A percentile compares a stretch with the other conserved stretches of the same genome.
phyloP scores from a whole-genome alignment of 2,888 invertebrate genomes.

The Tryphoninae sp. region DNA sequence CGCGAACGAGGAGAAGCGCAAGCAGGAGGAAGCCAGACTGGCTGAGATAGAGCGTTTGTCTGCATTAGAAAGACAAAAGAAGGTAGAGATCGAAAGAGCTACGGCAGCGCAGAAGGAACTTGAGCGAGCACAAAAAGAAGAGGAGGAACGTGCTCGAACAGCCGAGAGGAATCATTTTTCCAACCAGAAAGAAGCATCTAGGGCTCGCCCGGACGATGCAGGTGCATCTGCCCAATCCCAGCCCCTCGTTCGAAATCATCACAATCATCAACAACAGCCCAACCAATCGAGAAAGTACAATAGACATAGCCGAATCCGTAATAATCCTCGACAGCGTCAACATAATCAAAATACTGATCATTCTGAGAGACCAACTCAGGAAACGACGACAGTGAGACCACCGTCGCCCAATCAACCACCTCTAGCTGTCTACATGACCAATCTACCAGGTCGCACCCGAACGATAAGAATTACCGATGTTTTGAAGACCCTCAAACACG shows the following conservation, averaged over 20 bases:
- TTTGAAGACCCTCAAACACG: constrained; percentile 86
- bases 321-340: constrained; percentile 65
- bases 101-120: constrained; percentile 66
- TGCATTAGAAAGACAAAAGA: constrained; percentile 70
- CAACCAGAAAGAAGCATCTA: constrained; percentile 50
- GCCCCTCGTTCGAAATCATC: constrained; percentile 70
- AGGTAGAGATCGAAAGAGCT: constrained; percentile 68
- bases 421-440: constrained; percentile 88
- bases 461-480: constrained; percentile 87
- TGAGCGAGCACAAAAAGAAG: constrained; percentile 64
- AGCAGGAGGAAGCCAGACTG: constrained; percentile 68
- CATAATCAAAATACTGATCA: constrained; percentile 59
- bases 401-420: constrained; percentile 90
- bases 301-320: constrained; percentile 63
- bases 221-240: constrained; percentile 63
- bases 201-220: constrained; percentile 48
- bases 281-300: constrained; percentile 67
- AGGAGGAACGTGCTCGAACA: constrained; percentile 61
- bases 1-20: constrained; percentile 71
- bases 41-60: constrained; percentile 70
- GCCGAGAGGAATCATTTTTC: constrained; percentile 32
- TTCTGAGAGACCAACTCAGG: constrained; percentile 41
- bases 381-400: constrained; percentile 57
- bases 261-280: constrained; percentile 72
- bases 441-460: constrained; percentile 81